Base-by-base conservation (phyloP, 2,888 invertebrate genomes). In the Callosobruchus maculatus region DNA sequence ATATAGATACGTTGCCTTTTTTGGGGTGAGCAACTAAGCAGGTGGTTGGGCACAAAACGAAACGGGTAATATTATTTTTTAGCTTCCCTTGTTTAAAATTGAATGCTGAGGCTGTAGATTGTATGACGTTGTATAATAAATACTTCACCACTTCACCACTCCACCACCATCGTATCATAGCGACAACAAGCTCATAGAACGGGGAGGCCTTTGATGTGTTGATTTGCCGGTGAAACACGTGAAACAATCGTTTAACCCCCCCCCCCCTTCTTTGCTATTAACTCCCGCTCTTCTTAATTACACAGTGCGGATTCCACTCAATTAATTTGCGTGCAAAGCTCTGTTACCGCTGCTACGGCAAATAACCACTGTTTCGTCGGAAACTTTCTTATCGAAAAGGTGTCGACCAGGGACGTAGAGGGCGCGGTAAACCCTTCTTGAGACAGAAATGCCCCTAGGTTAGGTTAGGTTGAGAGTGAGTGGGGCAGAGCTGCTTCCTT, bases 251-350 rank as follows among this genome's bases (percentile, higher is more conserved):
- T 73, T 73, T 67, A 67, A 68, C 68, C 20, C 26, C 67, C 68
- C 49, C 18, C 18, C 13, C 49, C 13, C 49, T 18, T 13, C 49
- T 49, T 18, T 7, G 49, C 49, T 49, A 67, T 67, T 68, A 71
- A 71, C 71, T 68, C 31, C 21, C 13, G 31, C 21, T 69, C 75
- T 71, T 21, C 26, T 74, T 72, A 72, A 75, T 75, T 72, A 71
- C 71, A 71, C 67, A 72, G 75, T 73, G 73, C 67, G 22, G 31
- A 72, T 72, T 75, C 72, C 22, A 75, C 66, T 74, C 72, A 72
- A 71, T 75, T 74, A 74, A 75, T 75, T 75, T 72, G 75, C 75
- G 74, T 74, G 75, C 71, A 31, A 71, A 71, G 67, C 49, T 49
- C 49, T 49, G 49, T 18, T 49, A 49, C 49, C 49, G 49, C 49